phyloP scores from a whole-genome alignment of 2,113 vertebrate species.

The Solea solea region DNA sequence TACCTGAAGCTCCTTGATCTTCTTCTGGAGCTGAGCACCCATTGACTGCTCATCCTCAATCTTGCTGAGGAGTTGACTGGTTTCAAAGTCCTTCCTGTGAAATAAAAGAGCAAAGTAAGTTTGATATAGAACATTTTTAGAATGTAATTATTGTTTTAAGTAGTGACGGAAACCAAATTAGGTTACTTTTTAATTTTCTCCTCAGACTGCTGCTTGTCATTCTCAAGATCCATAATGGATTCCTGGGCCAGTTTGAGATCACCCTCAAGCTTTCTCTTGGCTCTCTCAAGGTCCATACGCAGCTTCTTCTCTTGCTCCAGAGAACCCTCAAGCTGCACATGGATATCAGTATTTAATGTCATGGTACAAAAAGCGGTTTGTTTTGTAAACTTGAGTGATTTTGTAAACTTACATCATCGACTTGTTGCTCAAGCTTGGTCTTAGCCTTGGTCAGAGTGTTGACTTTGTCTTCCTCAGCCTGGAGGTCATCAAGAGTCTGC shows the following conservation, averaged over 20 bases:
- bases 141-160: not conserved
- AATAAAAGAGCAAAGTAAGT: not conserved
- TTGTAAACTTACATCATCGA: conserved; percentile 16
- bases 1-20: conserved; percentile 73
- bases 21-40: conserved; percentile 71
- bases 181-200: conserved; percentile 7
- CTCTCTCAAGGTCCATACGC: conserved; percentile 85
- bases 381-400: not conserved
- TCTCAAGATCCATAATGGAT: conserved; percentile 60
- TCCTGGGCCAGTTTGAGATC: conserved; percentile 76
- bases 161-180: not conserved
- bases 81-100: conserved; percentile 71
- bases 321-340: conserved; percentile 75
- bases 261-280: conserved; percentile 76
- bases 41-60: conserved; percentile 72
- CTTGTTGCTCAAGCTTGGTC: conserved; percentile 18
- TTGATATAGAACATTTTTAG: not conserved
- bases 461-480: conserved; percentile 21
- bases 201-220: conserved; percentile 12
- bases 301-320: conserved; percentile 89
- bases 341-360: not conserved
- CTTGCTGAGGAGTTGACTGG: conserved; percentile 65
- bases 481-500: conserved; percentile 18
- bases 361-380: not conserved
- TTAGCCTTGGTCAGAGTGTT: conserved; percentile 20